These are phyloP conservation scores for Leucopsar rothschildi DNA, from an alignment of 2,113 vertebrate species.

Conservation along the genomic window DNA sequence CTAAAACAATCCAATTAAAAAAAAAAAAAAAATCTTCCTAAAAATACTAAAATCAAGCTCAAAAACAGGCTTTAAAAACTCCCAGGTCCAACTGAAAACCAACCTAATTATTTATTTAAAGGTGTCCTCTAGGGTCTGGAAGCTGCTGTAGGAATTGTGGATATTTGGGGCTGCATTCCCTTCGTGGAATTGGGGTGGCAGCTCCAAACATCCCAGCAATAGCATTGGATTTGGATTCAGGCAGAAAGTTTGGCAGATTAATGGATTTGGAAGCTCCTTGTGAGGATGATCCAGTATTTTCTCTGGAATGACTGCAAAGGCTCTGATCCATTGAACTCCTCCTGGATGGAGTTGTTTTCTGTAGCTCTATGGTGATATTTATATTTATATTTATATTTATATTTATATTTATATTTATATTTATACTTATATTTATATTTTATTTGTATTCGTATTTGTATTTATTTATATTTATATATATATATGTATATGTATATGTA, in stretches of 20 bases:
- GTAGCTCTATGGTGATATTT: neutral
- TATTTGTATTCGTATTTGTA: too few species aligned
- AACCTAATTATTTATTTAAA: neutral
- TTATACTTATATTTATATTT: too few species aligned
- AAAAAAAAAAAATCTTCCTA: neutral
- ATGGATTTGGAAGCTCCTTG: constrained; percentile 18
- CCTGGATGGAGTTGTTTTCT: neutral
- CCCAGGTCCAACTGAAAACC: neutral
- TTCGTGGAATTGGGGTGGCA: neutral
- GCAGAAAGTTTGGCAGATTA: neutral
- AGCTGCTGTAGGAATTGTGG: neutral
- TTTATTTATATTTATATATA: too few species aligned
- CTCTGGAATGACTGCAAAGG: neutral
- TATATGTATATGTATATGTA: too few species aligned
- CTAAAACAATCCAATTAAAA: neutral
- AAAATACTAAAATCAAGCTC: neutral
- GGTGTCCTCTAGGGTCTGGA: neutral
- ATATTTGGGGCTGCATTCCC: neutral
- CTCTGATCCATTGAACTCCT: constrained; percentile 13
- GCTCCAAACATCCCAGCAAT: neutral
- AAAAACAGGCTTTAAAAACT: neutral
- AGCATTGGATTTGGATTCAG: neutral
- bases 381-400: too few species aligned
- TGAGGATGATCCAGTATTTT: neutral
- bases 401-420: too few species aligned